Evolutionary conservation across 2,797 vertebrate genomes (phyloP).

Genomic region (Propithecus perrieri): DNA sequence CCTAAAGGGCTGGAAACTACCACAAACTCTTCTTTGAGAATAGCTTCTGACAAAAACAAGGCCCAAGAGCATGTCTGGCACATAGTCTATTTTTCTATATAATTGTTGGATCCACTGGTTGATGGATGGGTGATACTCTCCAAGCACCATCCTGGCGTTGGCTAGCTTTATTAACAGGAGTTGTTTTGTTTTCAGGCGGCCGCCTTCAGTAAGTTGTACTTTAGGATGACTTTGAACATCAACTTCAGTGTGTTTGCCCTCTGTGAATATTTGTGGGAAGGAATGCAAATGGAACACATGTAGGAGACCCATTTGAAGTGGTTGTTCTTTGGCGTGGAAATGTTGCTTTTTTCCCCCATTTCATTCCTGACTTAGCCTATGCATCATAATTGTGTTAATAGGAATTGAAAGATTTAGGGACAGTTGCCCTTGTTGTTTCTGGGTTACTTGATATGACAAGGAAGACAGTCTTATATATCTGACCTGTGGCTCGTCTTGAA

Average conservation of each 20-base stretch:
- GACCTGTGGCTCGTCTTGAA: constrained; percentile 53
- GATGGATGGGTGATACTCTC: not conserved
- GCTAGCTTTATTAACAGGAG: constrained; percentile 4
- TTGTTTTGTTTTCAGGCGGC: not conserved
- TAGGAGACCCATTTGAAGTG: not conserved
- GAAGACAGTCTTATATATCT: constrained; percentile 39
- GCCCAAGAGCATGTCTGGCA: not conserved
- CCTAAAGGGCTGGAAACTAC: not conserved
- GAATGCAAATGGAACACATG: not conserved
- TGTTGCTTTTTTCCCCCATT: not conserved
- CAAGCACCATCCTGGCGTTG: not conserved
- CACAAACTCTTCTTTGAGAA: not conserved
- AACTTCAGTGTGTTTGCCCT: not conserved
- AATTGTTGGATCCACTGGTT: not conserved
- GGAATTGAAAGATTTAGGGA: constrained; percentile 3
- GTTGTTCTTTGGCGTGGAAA: not conserved
- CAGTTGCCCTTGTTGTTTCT: not conserved
- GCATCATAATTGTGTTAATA: constrained; percentile 34
- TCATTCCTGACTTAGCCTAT: not conserved
- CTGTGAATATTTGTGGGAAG: not conserved
- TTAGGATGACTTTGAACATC: constrained; percentile 8
- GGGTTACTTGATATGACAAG: not conserved
- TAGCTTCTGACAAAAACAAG: not conserved
- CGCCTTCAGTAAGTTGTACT: not conserved
- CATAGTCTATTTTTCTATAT: not conserved